These are phyloP conservation scores for Spea bombifrons DNA, from an alignment of 2,113 vertebrate species.

Conservation along the genomic window DNA sequence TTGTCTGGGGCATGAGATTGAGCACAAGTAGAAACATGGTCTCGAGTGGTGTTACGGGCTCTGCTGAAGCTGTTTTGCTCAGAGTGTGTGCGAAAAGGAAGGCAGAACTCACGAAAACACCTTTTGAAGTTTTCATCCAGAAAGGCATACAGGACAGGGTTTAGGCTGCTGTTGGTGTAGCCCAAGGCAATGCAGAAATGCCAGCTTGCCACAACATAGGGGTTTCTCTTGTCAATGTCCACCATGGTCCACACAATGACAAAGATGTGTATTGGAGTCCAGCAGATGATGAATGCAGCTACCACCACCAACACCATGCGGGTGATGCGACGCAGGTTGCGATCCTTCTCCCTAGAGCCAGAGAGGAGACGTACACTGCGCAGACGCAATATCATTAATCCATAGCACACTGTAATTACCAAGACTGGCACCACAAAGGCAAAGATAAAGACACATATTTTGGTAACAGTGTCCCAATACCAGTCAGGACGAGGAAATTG, in stretches of 20 bases:
- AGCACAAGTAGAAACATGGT: conserved; percentile 75
- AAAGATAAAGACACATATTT: conserved; percentile 93
- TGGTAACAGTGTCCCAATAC: conserved; percentile 92
- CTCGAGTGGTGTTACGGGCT: conserved; percentile 66
- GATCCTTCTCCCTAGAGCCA: conserved; percentile 93
- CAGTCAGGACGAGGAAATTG: conserved; percentile 81
- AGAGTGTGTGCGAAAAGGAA: conserved; percentile 66
- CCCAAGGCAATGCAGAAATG: conserved; percentile 94
- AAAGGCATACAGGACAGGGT: conserved; percentile 92
- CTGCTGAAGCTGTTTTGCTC: conserved; percentile 80
- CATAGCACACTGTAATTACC: conserved; percentile 92
- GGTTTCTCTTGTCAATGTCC: conserved; percentile 78
- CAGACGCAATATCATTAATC: conserved; percentile 90
- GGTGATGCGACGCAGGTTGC: conserved; percentile 87
- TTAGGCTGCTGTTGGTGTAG: conserved; percentile 96
- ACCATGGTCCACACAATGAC: conserved; percentile 91
- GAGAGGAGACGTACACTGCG: conserved; percentile 92
- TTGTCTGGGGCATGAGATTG: conserved; percentile 60
- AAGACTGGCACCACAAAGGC: conserved; percentile 90
- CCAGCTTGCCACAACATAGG: conserved; percentile 82
- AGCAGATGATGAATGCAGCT: conserved; percentile 93
- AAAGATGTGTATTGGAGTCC: conserved; percentile 97
- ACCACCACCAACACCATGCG: conserved; percentile 97
- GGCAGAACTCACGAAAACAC: conserved; percentile 91
- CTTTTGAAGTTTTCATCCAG: conserved; percentile 96